Base-by-base conservation (phyloP, 2,113 vertebrate genomes). In the Platichthys flesus region DNA sequence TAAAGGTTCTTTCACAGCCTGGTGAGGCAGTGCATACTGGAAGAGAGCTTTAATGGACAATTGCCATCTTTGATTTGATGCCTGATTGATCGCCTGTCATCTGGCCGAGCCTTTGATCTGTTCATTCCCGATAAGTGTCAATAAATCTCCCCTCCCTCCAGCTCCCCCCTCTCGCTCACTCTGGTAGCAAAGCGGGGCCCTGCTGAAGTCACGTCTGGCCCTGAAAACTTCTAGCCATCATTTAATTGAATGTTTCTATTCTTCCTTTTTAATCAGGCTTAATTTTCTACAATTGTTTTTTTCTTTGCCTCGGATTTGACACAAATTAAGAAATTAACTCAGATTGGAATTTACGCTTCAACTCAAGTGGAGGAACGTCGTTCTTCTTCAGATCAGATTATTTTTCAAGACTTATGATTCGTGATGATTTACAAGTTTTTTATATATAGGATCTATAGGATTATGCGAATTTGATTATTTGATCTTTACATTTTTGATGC, bases 41-140 rank as follows among this genome's bases (percentile, higher is more conserved):
- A 95, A 96, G 93, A 79, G 85, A 83, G 92, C 93, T 95, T 95
- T 95, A 95, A 95, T 97, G 96, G 96, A 95, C 95, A 95, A 90
- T 96, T 95, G 96, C 96, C 96, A 97, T 95, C 95, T 96, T 98
- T 96, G 95, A 97, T 98, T 98, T 97, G 97, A 98, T 93, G 94
- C 92, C 93, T 97, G 97, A 99, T 97, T 97, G 97, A 99, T 97
- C 88, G 91, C 92, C 96, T 88, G 95, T 98, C 97, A 96, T 95
- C 92, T 87, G 90, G 67, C 78, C 91, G 93, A 85, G 94, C 94
- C 95, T 99, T 99, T 98, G 97, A 99, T 98, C 97, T 98, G 96
- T 97, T 98, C 96, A 96, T 97, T 97, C 95, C 96, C 94, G 95
- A 98, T 98, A 96, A 97, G 96, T 96, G 96, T 98, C 96, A 95